Conservation (phyloP, 2,113 vertebrate species). For the Dasyurus viverrinus region DNA sequence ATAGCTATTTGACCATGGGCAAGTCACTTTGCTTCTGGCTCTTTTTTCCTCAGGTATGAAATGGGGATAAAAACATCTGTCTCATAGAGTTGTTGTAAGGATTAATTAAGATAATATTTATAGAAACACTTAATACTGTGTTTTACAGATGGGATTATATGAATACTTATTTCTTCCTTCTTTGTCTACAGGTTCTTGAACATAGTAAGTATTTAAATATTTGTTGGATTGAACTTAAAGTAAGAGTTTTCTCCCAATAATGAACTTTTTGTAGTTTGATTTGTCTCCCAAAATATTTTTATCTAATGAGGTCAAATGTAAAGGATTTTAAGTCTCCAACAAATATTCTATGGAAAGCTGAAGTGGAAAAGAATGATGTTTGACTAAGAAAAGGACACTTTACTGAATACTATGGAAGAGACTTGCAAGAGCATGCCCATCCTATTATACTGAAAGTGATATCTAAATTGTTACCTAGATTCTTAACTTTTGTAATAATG, state of each 20-base stretch:
- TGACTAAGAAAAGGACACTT: neutral
- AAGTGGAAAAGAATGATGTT: neutral
- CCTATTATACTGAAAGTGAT: neutral
- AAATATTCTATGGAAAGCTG: neutral
- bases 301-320: constrained; percentile 24
- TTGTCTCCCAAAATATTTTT: neutral
- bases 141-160: neutral
- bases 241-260: neutral
- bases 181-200: neutral
- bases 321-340: neutral
- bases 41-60: neutral
- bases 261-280: neutral
- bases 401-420: neutral
- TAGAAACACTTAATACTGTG: neutral
- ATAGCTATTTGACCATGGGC: neutral
- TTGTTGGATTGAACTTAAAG: neutral
- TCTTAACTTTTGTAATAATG: neutral
- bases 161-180: neutral
- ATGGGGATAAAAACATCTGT: neutral
- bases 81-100: neutral
- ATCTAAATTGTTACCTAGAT: neutral
- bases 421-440: neutral
- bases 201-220: neutral
- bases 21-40: neutral
- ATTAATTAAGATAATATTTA: neutral